phyloP scores from a whole-genome alignment of 1,140 invertebrate genomes.

The Drosophila santomea region DNA sequence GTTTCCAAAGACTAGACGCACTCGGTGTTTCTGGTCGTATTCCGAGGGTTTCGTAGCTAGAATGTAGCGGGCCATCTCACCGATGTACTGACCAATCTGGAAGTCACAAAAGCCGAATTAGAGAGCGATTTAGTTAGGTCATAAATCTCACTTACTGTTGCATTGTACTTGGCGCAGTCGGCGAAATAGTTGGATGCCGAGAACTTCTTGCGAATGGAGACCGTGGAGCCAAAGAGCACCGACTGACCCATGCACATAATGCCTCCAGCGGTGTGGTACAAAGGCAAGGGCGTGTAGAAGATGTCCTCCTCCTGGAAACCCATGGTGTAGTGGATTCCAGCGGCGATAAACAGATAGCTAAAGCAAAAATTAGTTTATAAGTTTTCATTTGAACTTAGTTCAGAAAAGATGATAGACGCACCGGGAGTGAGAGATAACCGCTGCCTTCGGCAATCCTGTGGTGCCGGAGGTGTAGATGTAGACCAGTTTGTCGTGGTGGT shows the following conservation, averaged over 20 bases:
- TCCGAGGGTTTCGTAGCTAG: conserved; percentile 93
- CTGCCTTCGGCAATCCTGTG: conserved; percentile 95
- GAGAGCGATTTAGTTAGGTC: background rate
- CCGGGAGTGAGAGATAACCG: conserved; percentile 91
- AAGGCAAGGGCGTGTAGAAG: conserved; percentile 95
- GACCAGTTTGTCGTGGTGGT: conserved; percentile 87
- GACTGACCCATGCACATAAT: conserved; percentile 93
- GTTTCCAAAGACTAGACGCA: conserved; percentile 97
- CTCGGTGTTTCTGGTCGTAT: conserved; percentile 92
- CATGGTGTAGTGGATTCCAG: conserved; percentile 89
- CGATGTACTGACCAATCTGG: conserved; percentile 94
- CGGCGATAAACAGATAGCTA: conserved; percentile 90
- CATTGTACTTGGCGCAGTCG: conserved; percentile 97
- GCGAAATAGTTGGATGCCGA: conserved; percentile 97
- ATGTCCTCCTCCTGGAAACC: conserved; percentile 90
- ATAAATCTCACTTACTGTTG: conserved; percentile 91
- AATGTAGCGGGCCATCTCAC: conserved; percentile 99
- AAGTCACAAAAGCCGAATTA: conserved; percentile 20
- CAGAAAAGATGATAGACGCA: conserved; percentile 12
- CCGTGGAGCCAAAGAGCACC: conserved; percentile 92
- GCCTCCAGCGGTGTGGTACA: conserved; percentile 98
- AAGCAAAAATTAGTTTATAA: background rate
- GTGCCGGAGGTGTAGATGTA: conserved; percentile 97
- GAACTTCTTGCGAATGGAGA: conserved; percentile 96
- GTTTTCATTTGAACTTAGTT: no score